A percentile compares a stretch with the other conserved stretches of the same genome.
phyloP scores from a whole-genome alignment of 2,888 invertebrate genomes.

The Trileptium ribeirensis region DNA sequence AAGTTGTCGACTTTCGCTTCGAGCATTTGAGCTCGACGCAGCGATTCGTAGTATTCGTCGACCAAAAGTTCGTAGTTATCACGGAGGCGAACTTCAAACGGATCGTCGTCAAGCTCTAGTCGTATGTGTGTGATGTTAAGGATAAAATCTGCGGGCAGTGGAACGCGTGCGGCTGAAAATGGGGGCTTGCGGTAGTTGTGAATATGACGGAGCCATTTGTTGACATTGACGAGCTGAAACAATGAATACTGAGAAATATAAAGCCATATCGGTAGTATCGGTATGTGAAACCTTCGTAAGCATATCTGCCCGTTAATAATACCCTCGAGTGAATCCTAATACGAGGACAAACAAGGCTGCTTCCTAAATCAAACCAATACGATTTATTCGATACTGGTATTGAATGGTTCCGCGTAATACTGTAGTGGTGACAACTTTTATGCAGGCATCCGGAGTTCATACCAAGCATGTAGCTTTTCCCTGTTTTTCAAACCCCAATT shows the following conservation, averaged over 20 bases:
- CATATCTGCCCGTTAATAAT: no score
- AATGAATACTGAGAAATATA: background rate
- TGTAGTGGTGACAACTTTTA: no score
- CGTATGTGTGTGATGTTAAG: slow-evolving; percentile 78
- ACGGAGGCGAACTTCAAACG: slow-evolving; percentile 88
- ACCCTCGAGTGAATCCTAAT: no score
- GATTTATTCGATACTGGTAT: no score
- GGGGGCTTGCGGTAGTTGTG: slow-evolving; percentile 63
- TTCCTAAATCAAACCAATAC: no score
- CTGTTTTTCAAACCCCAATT: no score
- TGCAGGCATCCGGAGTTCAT: no score
- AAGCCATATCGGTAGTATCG: no score
- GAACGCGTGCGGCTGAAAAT: slow-evolving; percentile 64
- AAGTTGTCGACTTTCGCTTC: slow-evolving; percentile 76
- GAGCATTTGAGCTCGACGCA: slow-evolving; percentile 77
- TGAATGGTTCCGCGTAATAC: no score
- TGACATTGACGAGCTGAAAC: slow-evolving; percentile 64
- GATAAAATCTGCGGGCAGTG: slow-evolving; percentile 76
- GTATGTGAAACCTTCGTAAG: no score
- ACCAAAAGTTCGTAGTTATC: slow-evolving; percentile 85
- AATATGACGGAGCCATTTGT: slow-evolving; percentile 85
- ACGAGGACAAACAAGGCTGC: no score
- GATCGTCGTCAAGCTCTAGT: slow-evolving; percentile 91
- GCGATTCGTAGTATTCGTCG: slow-evolving; percentile 87
- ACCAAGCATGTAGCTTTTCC: no score